These are phyloP conservation scores for Holotrichia oblita DNA, from an alignment of 1,140 invertebrate genomes.

Conservation along the genomic window DNA sequence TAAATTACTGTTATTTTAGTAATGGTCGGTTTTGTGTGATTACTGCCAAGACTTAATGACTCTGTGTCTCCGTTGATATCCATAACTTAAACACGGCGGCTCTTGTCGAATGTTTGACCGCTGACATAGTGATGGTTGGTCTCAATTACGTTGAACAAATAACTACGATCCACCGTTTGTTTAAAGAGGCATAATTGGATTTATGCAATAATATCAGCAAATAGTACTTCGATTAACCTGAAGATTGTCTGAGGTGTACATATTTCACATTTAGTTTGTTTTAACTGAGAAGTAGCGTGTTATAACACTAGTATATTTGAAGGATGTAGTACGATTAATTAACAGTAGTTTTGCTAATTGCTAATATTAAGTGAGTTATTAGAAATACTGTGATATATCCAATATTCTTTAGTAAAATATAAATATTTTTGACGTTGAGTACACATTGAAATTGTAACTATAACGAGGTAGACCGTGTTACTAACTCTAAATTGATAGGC, in stretches of 20 bases:
- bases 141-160: slow-evolving; percentile 30
- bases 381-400: no score
- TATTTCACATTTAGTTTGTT: no score
- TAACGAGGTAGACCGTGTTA: no score
- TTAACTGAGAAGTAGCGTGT: no score
- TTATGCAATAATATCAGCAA: slow-evolving; percentile 1
- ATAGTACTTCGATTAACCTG: slow-evolving; percentile 6
- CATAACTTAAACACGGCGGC: slow-evolving; percentile 30
- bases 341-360: no score
- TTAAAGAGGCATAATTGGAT: slow-evolving; percentile 27
- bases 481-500: no score
- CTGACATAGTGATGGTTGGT: slow-evolving; percentile 28
- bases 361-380: no score
- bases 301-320: no score
- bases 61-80: neutral
- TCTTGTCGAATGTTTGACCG: slow-evolving; percentile 28
- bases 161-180: neutral
- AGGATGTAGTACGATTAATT: no score
- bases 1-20: slow-evolving; percentile 37
- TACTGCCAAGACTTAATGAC: slow-evolving; percentile 30
- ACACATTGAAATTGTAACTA: no score
- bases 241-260: neutral
- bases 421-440: no score
- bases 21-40: slow-evolving; percentile 33
- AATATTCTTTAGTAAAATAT: no score